Evolutionary conservation across 2,888 invertebrate species (phyloP), one percentile per base, ranked within the genome.

Genomic region (Carcina quercana): DNA sequence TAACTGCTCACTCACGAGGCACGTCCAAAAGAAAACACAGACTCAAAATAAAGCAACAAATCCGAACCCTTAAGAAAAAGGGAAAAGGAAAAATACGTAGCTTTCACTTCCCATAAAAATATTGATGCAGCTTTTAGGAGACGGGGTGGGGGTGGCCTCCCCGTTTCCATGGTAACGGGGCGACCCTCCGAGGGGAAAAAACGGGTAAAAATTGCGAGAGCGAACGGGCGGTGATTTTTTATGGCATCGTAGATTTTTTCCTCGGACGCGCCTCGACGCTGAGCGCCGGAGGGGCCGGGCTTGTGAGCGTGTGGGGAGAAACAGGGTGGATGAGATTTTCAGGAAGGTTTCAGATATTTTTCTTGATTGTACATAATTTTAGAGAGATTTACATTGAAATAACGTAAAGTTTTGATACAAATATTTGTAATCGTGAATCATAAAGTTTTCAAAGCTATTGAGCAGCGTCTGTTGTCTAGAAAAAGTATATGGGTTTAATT

Each of bases 241-340:
- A 82, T 78, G 74, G 79, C 79, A 70, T 74, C 79, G 73, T 74
- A 80, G 72, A 82, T 83, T 82, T 83, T 83, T 83, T 82, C 79
- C 73, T 57, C 50, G 10, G 24, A 56, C n/a, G 69, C 70, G 70
- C 67, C 67, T 67, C 67, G 68, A 68, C 71, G 72, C 53, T 44
- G 48, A 38, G 20, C 20, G 20, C 45, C 44, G 30, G 41, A 41
- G 52, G 52, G 38, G 38, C 4, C 2, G 7, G 28, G 7, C 19
- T 27, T 47, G 42, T 40, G 43, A 32, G 53, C 53, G 69, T 63
- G 72, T 58, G 69, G 11, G 5, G 15, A 5, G 14, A 24, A 64
- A 78, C 60, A 68, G 73, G 43, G 2, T 68, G 75, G 36, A 19
- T 20, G 13, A 24, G 30, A 24, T 32, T 30, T 19, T 3, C 5